Conservation (phyloP, 2,113 vertebrate genomes). For the Rhea pennata region DNA sequence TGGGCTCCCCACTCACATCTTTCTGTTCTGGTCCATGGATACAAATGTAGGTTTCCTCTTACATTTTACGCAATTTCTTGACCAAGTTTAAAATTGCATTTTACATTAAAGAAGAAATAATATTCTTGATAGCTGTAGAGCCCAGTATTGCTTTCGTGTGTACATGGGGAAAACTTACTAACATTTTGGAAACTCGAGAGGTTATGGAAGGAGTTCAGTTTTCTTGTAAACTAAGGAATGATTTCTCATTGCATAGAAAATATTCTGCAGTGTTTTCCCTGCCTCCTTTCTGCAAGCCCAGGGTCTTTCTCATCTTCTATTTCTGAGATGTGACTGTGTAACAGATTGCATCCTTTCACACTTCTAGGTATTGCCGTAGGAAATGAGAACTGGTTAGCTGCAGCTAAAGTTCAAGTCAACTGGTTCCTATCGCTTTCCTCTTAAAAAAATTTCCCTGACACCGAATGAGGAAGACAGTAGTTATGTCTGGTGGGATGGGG, state of each 20-base stretch:
- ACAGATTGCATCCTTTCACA: background rate
- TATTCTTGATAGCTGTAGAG: background rate
- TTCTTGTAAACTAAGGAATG: background rate
- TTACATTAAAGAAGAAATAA: background rate
- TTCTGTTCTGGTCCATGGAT: background rate
- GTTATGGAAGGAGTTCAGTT: background rate
- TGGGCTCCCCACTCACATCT: background rate
- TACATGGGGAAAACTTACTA: background rate
- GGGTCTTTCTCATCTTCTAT: background rate
- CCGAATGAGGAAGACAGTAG: background rate
- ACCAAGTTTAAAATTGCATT: background rate
- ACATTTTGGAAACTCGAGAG: background rate
- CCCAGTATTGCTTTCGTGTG: background rate
- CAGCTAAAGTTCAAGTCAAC: background rate
- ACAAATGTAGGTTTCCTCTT: background rate
- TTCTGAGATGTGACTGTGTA: background rate
- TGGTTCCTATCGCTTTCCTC: rapidly evolving
- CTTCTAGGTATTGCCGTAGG: background rate
- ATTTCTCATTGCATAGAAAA: background rate
- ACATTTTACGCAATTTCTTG: background rate
- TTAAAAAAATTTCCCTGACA: background rate
- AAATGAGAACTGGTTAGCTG: background rate
- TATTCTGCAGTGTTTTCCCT: background rate
- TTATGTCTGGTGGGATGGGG: background rate
- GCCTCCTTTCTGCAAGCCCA: background rate